Conservation (phyloP, 2,113 vertebrate species). For the Astur gentilis region DNA sequence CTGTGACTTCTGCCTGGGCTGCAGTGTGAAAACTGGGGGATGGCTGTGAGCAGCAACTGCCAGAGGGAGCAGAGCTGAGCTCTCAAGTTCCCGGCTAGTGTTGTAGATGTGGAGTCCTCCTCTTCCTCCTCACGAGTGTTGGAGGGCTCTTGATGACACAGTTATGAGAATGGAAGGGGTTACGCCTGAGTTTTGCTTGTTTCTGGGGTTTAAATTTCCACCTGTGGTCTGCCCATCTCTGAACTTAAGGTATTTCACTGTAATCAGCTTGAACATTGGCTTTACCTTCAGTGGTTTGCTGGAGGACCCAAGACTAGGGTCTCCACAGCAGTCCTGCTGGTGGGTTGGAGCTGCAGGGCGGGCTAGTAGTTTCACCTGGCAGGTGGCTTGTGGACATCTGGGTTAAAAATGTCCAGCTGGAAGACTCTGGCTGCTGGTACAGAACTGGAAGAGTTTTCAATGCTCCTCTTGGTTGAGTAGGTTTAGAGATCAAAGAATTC, state of each 20-base stretch:
- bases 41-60: conserved; percentile 27
- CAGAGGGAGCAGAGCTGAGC: neutral
- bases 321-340: neutral
- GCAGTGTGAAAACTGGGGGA: neutral
- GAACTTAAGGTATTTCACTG: neutral
- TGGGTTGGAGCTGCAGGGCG: neutral
- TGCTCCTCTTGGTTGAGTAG: neutral
- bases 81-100: neutral
- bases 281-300: neutral
- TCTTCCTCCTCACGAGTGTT: neutral
- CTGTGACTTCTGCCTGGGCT: conserved; percentile 22
- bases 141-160: neutral
- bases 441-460: neutral
- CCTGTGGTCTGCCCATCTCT: neutral
- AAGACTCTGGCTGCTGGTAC: neutral
- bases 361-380: neutral
- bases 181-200: neutral
- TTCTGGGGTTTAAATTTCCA: neutral
- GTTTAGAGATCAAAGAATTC: neutral
- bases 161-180: neutral
- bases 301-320: neutral
- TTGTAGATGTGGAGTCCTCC: neutral
- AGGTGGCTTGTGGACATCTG: neutral
- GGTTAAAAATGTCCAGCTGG: neutral
- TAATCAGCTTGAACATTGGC: neutral